A percentile compares a stretch with the other conserved stretches of the same genome.
These are phyloP conservation scores for Tribolium madens DNA, from an alignment of 1,140 invertebrate species.

Conservation along the genomic window DNA sequence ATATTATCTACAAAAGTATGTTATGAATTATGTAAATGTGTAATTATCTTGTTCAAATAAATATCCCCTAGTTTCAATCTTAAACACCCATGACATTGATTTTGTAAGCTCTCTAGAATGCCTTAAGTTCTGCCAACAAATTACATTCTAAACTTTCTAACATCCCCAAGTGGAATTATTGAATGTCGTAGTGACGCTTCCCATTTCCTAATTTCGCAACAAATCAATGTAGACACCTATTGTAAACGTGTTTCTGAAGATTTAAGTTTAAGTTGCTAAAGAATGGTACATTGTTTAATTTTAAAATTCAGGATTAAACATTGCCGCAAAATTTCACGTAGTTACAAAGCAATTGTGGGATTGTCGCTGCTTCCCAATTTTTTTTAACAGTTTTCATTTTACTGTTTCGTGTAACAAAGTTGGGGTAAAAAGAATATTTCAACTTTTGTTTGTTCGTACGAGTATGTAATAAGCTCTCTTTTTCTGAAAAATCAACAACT, in stretches of 20 bases:
- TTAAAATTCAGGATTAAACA: background rate
- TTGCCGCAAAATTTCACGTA: background rate
- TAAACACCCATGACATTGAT: background rate
- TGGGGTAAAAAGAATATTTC: too few species aligned
- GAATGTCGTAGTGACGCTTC: slow-evolving; percentile 8
- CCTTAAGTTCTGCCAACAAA: background rate
- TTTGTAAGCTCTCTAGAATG: background rate
- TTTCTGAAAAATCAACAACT: too few species aligned
- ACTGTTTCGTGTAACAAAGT: too few species aligned
- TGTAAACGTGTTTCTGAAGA: background rate
- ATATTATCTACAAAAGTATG: too few species aligned
- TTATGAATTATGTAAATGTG: too few species aligned
- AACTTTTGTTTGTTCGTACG: too few species aligned
- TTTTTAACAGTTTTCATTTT: too few species aligned
- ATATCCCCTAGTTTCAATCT: background rate
- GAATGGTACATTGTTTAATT: background rate
- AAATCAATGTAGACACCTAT: slow-evolving; percentile 23
- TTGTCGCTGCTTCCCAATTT: too few species aligned
- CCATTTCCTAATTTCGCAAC: slow-evolving; percentile 21
- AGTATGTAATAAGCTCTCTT: too few species aligned
- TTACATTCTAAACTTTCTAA: slow-evolving; percentile 20
- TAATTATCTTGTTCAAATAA: background rate
- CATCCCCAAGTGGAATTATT: slow-evolving; percentile 25
- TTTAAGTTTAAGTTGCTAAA: slow-evolving; percentile 10
- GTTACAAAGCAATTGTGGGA: too few species aligned